Evolutionary conservation across 2,797 vertebrate genomes (phyloP).

Genomic region (Halcyon chelicuti): DNA sequence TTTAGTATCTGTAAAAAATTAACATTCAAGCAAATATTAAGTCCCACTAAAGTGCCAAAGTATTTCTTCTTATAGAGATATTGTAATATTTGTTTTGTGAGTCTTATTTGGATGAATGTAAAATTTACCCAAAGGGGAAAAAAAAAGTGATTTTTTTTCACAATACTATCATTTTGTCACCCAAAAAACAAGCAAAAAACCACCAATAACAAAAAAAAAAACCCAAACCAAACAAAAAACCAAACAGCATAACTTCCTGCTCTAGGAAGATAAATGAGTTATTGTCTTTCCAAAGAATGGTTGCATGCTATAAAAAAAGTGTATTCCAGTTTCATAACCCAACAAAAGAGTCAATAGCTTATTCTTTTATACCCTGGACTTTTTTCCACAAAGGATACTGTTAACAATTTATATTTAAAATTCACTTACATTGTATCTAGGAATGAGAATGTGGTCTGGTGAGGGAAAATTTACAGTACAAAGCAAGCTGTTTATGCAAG

Average conservation of each 20-base stretch:
- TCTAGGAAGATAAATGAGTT: background rate
- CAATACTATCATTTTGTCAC: background rate
- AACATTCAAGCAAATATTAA: background rate
- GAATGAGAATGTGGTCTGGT: background rate
- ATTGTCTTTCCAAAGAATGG: background rate
- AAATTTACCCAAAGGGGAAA: background rate
- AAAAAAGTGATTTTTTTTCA: background rate
- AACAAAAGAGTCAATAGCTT: background rate
- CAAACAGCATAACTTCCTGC: background rate
- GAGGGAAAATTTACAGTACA: background rate
- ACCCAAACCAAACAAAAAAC: no score
- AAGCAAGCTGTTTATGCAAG: background rate
- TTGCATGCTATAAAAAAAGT: background rate
- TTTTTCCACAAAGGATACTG: background rate
- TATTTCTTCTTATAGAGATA: background rate
- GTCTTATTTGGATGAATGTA: background rate
- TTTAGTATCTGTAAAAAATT: background rate
- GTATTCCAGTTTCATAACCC: background rate
- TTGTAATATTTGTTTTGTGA: background rate
- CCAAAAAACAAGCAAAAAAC: background rate
- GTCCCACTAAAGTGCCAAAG: background rate
- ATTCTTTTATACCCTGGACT: background rate
- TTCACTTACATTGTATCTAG: background rate
- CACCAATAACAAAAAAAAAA: background rate
- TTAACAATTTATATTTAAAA: background rate